phyloP scores from a whole-genome alignment of 2,888 invertebrate species.

The Rhagium mordax region DNA sequence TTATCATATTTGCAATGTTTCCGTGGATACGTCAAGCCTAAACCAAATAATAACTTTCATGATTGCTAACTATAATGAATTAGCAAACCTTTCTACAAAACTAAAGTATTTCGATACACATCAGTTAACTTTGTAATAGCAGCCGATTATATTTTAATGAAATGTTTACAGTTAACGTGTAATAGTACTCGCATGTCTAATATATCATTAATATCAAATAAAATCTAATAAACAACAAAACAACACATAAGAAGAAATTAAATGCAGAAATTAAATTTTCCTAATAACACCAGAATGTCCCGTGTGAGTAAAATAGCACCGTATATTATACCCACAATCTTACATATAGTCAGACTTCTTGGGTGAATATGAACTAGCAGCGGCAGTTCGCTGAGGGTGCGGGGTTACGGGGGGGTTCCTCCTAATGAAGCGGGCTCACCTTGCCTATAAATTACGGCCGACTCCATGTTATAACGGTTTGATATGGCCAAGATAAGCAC shows the following conservation, averaged over 20 bases:
- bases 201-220: slow-evolving; percentile 10
- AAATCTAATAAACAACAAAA: slow-evolving; percentile 11
- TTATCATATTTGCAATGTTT: too few species aligned
- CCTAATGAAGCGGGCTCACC: slow-evolving; percentile 71
- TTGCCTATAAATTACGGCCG: slow-evolving; percentile 71
- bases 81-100: not conserved
- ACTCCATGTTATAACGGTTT: slow-evolving; percentile 71
- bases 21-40: too few species aligned
- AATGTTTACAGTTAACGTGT: not conserved
- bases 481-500: slow-evolving; percentile 71
- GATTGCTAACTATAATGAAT: not conserved
- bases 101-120: not conserved
- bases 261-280: slow-evolving; percentile 43
- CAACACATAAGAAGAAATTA: slow-evolving; percentile 34
- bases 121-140: not conserved
- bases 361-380: slow-evolving; percentile 51
- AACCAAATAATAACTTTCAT: not conserved
- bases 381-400: slow-evolving; percentile 49
- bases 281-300: slow-evolving; percentile 40
- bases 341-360: slow-evolving; percentile 42
- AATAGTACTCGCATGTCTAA: not conserved
- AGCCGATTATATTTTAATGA: too few species aligned
- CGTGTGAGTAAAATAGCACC: slow-evolving; percentile 31
- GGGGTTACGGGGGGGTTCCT: slow-evolving; percentile 61
- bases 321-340: slow-evolving; percentile 43